phyloP scores from a whole-genome alignment of 92 coral and sea anemone genomes.

The Anthopleura xanthogrammica region DNA sequence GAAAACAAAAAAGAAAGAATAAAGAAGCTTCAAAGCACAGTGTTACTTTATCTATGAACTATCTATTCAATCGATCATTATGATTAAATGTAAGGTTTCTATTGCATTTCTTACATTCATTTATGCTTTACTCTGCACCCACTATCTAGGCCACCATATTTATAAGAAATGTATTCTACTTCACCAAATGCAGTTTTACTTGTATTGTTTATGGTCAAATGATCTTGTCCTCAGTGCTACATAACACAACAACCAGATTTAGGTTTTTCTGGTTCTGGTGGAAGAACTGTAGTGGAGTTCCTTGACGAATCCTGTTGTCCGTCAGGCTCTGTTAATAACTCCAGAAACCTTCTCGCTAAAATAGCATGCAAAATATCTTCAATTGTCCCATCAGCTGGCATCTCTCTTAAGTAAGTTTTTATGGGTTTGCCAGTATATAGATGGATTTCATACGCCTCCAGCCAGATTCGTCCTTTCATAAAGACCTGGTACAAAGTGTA shows the following conservation, averaged over 20 bases:
- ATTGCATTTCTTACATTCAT: too few species aligned
- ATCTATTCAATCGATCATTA: too few species aligned
- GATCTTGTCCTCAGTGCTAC: background rate
- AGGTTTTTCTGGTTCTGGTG: background rate
- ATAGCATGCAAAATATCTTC: background rate
- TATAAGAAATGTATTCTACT: too few species aligned
- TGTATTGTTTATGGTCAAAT: background rate
- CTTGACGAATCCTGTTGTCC: background rate
- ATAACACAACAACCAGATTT: background rate
- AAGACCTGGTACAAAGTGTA: slow-evolving; percentile 69
- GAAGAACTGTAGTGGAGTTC: background rate
- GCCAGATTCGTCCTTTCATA: slow-evolving; percentile 87
- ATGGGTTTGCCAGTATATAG: slow-evolving; percentile 62
- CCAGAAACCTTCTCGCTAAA: background rate
- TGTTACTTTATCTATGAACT: too few species aligned
- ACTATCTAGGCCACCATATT: too few species aligned
- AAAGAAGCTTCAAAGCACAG: too few species aligned
- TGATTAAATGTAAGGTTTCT: too few species aligned
- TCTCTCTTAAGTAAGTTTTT: slow-evolving; percentile 51
- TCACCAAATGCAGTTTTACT: too few species aligned
- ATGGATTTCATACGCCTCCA: slow-evolving; percentile 85
- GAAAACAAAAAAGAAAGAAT: too few species aligned
- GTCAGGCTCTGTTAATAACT: background rate
- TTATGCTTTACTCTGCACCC: too few species aligned
- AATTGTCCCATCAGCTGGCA: slow-evolving; percentile 18